Evolutionary conservation across 2,113 vertebrate genomes (phyloP).

Genomic region (Pygoscelis antarcticus): DNA sequence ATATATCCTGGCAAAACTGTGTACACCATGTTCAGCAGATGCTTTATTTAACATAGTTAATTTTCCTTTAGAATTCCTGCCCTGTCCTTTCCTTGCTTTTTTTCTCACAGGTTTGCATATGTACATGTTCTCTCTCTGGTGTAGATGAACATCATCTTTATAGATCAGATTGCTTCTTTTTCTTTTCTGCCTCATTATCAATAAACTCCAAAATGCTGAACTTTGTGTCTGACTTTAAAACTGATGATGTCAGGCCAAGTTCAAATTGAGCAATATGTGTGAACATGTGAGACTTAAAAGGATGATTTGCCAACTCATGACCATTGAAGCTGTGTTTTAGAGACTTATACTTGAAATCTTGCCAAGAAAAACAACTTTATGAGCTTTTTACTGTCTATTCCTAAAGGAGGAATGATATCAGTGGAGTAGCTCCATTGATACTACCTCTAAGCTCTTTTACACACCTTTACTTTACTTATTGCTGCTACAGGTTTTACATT

Average conservation of each 20-base stretch:
- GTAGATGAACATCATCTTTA: background rate
- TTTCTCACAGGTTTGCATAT: background rate
- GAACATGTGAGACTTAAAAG: background rate
- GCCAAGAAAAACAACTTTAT: conserved; percentile 43
- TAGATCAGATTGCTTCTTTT: background rate
- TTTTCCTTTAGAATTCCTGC: background rate
- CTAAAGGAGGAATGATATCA: background rate
- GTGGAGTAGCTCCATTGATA: background rate
- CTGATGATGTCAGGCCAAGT: background rate
- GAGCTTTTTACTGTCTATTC: conserved; percentile 33
- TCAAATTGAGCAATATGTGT: background rate
- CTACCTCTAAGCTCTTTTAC: background rate
- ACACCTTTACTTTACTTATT: conserved; percentile 6
- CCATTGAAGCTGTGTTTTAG: conserved; percentile 14
- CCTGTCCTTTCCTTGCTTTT: background rate
- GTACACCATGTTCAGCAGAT: background rate
- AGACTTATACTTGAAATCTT: conserved; percentile 40
- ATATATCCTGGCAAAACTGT: background rate
- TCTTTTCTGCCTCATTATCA: background rate
- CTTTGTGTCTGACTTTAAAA: background rate
- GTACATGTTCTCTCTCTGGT: background rate
- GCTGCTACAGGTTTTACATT: background rate
- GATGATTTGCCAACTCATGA: background rate
- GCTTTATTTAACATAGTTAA: background rate
- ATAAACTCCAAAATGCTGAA: background rate